phyloP scores from a whole-genome alignment of 2,113 vertebrate genomes.

The Microcebus griseorufus region DNA sequence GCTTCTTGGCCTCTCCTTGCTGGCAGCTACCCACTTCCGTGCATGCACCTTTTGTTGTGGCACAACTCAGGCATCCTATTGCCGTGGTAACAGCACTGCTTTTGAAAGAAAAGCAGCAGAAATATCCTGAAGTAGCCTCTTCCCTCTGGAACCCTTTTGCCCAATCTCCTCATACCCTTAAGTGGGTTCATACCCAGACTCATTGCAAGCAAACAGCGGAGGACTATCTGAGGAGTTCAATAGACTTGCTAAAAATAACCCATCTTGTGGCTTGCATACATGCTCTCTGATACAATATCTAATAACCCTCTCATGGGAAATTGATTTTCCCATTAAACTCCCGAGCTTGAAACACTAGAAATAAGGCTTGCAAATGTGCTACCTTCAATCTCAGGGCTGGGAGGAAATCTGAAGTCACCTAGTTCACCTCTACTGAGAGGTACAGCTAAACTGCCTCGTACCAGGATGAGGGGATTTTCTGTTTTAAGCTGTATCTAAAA shows the following conservation, averaged over 20 bases:
- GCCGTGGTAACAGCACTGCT: neutral
- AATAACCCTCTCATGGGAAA: neutral
- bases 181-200: neutral
- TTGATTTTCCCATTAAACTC: slow-evolving; percentile 30
- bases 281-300: neutral
- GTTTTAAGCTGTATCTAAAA: neutral
- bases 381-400: neutral
- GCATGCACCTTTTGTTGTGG: neutral
- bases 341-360: slow-evolving; percentile 2
- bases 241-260: slow-evolving; percentile 53
- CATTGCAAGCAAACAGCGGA: neutral
- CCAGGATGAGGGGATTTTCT: neutral
- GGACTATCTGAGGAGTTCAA: neutral
- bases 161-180: neutral
- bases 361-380: neutral
- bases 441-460: fast-evolving
- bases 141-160: neutral
- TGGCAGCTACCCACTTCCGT: neutral
- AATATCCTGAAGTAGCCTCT: neutral
- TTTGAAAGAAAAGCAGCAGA: neutral
- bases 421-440: neutral
- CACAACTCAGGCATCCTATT: neutral
- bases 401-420: neutral
- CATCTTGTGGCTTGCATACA: neutral
- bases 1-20: neutral